Evolutionary conservation across 1,140 invertebrate genomes (phyloP).

Genomic region (Oedothorax gibbosus): DNA sequence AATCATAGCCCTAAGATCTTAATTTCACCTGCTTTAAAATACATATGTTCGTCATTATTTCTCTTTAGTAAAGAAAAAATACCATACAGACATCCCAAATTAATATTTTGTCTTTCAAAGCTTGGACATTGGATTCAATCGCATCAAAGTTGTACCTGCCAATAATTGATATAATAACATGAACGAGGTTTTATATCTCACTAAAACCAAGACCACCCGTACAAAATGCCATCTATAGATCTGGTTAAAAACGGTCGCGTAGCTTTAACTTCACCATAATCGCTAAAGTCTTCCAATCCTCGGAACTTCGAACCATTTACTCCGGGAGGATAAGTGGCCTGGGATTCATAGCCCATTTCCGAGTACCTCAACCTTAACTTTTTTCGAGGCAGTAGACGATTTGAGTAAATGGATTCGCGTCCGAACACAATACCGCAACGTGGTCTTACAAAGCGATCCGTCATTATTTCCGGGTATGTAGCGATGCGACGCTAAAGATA

Average conservation of each 20-base stretch:
- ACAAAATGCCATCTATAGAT: no score
- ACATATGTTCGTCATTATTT: no score
- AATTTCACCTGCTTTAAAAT: no score
- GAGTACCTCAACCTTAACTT: constrained; percentile 20
- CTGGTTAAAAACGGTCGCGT: no score
- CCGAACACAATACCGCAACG: neutral
- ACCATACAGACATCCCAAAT: no score
- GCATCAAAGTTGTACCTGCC: constrained; percentile 82
- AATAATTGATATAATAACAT: no score
- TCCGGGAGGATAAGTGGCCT: constrained; percentile 1
- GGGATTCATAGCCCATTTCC: constrained; percentile 22
- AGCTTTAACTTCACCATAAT: no score
- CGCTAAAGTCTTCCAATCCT: neutral
- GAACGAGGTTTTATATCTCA: no score
- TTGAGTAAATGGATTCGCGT: constrained; percentile 1
- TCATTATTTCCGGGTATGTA: constrained; percentile 16
- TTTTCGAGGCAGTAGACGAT: constrained; percentile 1
- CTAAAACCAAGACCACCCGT: no score
- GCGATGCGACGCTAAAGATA: neutral
- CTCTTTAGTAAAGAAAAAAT: no score
- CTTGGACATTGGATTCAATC: constrained; percentile 90
- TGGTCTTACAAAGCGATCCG: neutral
- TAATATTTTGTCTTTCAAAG: constrained; percentile 71
- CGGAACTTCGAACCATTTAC: constrained; percentile 17
- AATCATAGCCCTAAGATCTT: neutral